These are phyloP conservation scores for Asbolus verrucosus DNA, from an alignment of 1,140 invertebrate species.

Conservation along the genomic window DNA sequence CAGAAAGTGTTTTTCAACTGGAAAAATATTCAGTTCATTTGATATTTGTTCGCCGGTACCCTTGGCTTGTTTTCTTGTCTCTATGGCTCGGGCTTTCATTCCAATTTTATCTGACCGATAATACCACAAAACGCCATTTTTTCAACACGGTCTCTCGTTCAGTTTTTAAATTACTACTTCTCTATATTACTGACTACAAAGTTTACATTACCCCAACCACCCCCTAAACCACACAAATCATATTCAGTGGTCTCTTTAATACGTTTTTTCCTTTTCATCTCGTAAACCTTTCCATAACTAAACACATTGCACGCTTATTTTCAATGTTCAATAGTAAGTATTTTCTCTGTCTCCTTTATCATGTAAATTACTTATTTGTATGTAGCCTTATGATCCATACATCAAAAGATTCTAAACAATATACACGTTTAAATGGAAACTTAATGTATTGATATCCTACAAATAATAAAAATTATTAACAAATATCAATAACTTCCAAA, in stretches of 20 bases:
- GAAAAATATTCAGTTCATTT: constrained; percentile 64
- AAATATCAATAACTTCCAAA: not conserved
- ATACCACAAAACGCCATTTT: constrained; percentile 34
- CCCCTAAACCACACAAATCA: constrained; percentile 26
- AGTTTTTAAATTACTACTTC: constrained; percentile 22
- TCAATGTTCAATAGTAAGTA: constrained; percentile 10
- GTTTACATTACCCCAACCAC: constrained; percentile 32
- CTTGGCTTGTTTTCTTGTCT: constrained; percentile 59
- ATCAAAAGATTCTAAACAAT: constrained; percentile 20
- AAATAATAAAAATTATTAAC: not conserved
- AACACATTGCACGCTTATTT: constrained; percentile 1
- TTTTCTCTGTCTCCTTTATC: not conserved
- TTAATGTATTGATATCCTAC: not conserved
- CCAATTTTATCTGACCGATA: constrained; percentile 50
- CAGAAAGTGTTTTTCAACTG: constrained; percentile 61
- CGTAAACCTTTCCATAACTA: not conserved
- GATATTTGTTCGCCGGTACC: constrained; percentile 57
- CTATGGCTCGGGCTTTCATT: constrained; percentile 49
- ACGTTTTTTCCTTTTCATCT: constrained; percentile 16
- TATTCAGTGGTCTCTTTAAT: constrained; percentile 12
- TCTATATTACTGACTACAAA: constrained; percentile 14
- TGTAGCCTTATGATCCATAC: not conserved
- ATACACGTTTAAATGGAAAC: constrained; percentile 14
- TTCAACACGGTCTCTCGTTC: constrained; percentile 6
- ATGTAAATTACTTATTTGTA: not conserved